Base-by-base conservation (phyloP, 2,888 invertebrate genomes). In the Monochamus alternatus region DNA sequence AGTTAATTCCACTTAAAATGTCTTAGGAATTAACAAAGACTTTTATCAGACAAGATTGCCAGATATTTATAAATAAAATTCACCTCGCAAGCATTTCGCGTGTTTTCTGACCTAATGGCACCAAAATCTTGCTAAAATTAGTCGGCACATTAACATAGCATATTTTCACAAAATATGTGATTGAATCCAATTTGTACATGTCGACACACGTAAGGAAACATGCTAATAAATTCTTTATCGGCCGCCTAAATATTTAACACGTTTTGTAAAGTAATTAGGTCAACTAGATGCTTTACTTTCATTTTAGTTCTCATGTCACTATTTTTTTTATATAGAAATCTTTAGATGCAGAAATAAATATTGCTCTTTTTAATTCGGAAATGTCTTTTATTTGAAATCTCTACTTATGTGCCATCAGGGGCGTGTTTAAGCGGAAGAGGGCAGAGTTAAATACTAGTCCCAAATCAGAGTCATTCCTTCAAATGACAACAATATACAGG, bases 51-150 rank as follows among this genome's bases (percentile, higher is more conserved):
- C 22, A 10, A 9, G 52, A 10, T 52, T 52, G 12, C 52, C n/a
- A 52, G 12, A n/a, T 52, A n/a, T 52, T 52, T 52, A 52, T 52
- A 52, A 52, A 52, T 52, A 52, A 52, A 52, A 52, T 52, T 52
- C 52, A 52, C 12, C 5, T n/a, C 55, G 55, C n/a, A 55, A 55
- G n/a, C 14, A 64, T 12, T 43, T 44, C 38, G 12, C 55, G 32
- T 43, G 58, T 58, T 68, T 58, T 31, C 22, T 68, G 67, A 68
- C 67, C 67, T 43, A 38, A 38, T 68, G 58, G 10, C 67, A 68
- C 67, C 38, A 22, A 68, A 68, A 68, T 31, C 43, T 66, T 3
- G 66, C 66, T 66, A 66, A 66, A 66, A 66, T 66, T 66, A 66
- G 43, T 52, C 10, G 66, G 7, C 66, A 47, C 22, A 38, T 58